Percentiles rank a stretch among this genome's conserved stretches.
These are phyloP conservation scores for Ormyrus rosae DNA, from an alignment of 2,888 invertebrate species.

Conservation along the genomic window DNA sequence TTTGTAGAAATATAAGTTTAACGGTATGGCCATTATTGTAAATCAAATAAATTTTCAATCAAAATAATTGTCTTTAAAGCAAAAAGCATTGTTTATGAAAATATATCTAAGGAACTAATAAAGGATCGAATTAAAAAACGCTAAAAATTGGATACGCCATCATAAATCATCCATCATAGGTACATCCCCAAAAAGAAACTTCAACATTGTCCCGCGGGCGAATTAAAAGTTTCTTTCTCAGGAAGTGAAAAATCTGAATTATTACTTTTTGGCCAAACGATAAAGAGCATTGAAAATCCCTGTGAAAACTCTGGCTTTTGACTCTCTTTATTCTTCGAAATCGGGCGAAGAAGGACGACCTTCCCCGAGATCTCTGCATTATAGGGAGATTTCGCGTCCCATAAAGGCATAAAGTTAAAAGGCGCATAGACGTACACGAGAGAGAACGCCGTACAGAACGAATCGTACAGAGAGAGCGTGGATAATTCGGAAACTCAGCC, in stretches of 20 bases:
- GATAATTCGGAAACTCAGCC: slow-evolving; percentile 66
- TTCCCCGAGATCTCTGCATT: slow-evolving; percentile 37
- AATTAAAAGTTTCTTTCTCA: slow-evolving; percentile 18
- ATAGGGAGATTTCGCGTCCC: slow-evolving; percentile 45
- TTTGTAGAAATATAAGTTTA: too few species aligned
- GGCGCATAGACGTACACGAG: slow-evolving; percentile 5
- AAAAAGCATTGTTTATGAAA: too few species aligned
- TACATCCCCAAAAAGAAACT: too few species aligned
- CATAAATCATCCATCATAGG: neutral
- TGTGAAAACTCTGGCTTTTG: slow-evolving; percentile 34
- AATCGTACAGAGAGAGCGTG: slow-evolving; percentile 60
- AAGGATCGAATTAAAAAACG: too few species aligned
- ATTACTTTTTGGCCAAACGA: slow-evolving; percentile 25
- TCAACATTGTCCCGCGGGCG: neutral
- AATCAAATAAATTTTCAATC: too few species aligned
- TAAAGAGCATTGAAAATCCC: slow-evolving; percentile 48
- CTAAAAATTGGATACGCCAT: neutral
- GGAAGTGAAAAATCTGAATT: neutral
- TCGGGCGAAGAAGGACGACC: slow-evolving; percentile 42
- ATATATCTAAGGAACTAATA: too few species aligned
- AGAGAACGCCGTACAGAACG: slow-evolving; percentile 1
- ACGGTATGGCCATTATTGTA: too few species aligned
- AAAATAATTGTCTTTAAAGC: too few species aligned
- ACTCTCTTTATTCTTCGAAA: slow-evolving; percentile 51
- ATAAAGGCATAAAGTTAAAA: neutral